Percentiles rank a stretch among this genome's conserved stretches.
These are phyloP conservation scores for Drosophila colorata DNA, from an alignment of 2,888 invertebrate species.

Conservation along the genomic window DNA sequence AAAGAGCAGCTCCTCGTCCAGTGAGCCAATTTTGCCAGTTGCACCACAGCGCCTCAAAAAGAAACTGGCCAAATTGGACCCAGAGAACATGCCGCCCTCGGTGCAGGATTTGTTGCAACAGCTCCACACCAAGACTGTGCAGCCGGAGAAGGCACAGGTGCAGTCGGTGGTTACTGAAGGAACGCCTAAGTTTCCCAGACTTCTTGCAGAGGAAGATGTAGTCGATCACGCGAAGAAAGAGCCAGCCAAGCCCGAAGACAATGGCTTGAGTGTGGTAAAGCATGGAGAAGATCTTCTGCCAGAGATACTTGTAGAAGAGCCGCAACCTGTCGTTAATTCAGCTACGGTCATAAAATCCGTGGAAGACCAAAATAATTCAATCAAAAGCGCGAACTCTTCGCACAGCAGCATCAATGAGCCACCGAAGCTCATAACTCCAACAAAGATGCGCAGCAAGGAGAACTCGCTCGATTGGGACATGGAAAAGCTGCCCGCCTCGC, in stretches of 20 bases:
- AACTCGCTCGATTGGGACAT: slow-evolving; percentile 75
- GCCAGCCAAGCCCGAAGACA: background rate
- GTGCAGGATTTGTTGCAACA: slow-evolving; percentile 82
- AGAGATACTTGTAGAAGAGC: slow-evolving; percentile 4
- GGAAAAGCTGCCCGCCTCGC: slow-evolving; percentile 71
- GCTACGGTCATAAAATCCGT: background rate
- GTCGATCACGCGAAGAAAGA: slow-evolving; percentile 13
- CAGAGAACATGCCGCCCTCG: slow-evolving; percentile 82
- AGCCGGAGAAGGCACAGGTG: background rate
- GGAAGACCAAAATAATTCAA: slow-evolving; percentile 28
- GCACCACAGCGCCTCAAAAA: slow-evolving; percentile 76
- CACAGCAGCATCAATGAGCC: slow-evolving; percentile 53
- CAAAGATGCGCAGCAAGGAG: slow-evolving; percentile 62
- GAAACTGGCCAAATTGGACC: slow-evolving; percentile 78
- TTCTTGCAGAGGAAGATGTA: slow-evolving; percentile 57
- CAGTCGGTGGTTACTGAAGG: background rate
- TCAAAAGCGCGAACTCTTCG: slow-evolving; percentile 59
- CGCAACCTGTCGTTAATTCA: background rate
- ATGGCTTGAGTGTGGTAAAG: slow-evolving; percentile 9
- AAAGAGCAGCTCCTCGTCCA: slow-evolving; percentile 83
- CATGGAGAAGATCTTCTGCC: slow-evolving; percentile 6
- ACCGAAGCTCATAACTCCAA: slow-evolving; percentile 38
- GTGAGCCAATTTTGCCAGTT: slow-evolving; percentile 73
- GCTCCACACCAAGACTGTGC: slow-evolving; percentile 24
- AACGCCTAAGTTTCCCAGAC: slow-evolving; percentile 68